Percentiles rank a stretch among this genome's conserved stretches.
Evolutionary conservation across 2,797 vertebrate genomes (phyloP).

Genomic region (Chiloscyllium punctatum): DNA sequence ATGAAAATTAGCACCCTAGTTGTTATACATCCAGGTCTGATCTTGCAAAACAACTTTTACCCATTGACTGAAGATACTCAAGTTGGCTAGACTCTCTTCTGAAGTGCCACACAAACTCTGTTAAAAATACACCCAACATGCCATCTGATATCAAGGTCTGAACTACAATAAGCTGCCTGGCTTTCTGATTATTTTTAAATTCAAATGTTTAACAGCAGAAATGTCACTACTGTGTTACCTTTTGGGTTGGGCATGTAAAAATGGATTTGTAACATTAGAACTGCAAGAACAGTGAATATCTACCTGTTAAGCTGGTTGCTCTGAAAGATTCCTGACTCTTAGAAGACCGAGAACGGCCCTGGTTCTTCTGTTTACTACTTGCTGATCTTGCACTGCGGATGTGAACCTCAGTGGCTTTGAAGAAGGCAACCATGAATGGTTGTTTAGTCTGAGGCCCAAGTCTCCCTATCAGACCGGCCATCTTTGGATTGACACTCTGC

Average conservation of each 20-base stretch:
- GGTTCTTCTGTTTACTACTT: slow-evolving; percentile 74
- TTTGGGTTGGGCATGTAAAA: not conserved
- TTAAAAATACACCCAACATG: not conserved
- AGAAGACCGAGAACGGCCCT: slow-evolving; percentile 77
- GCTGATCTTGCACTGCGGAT: slow-evolving; percentile 85
- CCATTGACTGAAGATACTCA: not conserved
- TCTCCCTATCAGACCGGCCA: slow-evolving; percentile 82
- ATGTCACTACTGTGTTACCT: not conserved
- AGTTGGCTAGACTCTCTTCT: not conserved
- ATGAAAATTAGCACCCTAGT: not conserved
- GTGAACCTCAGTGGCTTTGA: slow-evolving; percentile 94
- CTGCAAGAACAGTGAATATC: not conserved
- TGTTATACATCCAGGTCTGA: not conserved
- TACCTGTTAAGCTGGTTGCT: slow-evolving; percentile 86
- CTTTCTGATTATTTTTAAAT: not conserved
- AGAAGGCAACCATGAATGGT: slow-evolving; percentile 97
- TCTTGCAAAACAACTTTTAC: not conserved
- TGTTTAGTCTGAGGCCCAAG: slow-evolving; percentile 94
- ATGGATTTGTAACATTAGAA: not conserved
- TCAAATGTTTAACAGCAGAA: not conserved
- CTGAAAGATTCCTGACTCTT: slow-evolving; percentile 86
- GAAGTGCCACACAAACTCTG: not conserved
- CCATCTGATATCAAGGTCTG: not conserved
- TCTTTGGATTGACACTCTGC: slow-evolving; percentile 84
- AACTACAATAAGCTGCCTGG: not conserved